phyloP scores from a whole-genome alignment of 2,113 vertebrate genomes.

The Pseudopipra pipra region DNA sequence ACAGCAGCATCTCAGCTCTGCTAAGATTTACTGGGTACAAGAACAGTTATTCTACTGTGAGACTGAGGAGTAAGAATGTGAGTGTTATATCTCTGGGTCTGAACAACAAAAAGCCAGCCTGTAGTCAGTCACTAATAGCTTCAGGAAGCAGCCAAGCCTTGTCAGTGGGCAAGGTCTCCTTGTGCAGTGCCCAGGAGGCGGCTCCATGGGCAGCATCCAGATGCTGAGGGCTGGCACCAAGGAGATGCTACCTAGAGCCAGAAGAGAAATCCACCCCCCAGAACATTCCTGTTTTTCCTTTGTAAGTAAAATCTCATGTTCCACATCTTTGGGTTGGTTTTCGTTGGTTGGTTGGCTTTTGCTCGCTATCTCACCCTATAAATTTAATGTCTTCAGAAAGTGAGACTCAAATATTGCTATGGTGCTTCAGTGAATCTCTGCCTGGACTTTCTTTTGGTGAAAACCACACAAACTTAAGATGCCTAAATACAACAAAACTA shows the following conservation, averaged over 20 bases:
- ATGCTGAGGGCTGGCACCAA: accelerated
- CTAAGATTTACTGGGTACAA: background rate
- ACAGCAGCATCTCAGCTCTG: background rate
- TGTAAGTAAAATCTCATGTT: slow-evolving; percentile 12
- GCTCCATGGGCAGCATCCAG: background rate
- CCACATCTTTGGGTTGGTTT: background rate
- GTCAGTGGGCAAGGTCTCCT: background rate
- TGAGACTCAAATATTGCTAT: background rate
- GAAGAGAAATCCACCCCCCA: background rate
- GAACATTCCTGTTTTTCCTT: background rate
- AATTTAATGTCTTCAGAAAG: background rate
- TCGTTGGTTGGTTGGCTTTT: background rate
- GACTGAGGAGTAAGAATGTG: accelerated
- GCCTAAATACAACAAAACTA: background rate
- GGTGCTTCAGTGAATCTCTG: background rate
- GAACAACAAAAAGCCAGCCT: background rate
- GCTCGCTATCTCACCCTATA: background rate
- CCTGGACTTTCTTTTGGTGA: background rate
- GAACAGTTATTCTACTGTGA: background rate
- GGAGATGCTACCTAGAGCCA: background rate
- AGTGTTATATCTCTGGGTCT: background rate
- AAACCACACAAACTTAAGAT: background rate
- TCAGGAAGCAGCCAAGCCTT: background rate
- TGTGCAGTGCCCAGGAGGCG: background rate
- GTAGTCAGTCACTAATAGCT: background rate